These are phyloP conservation scores for Parelbella ahira DNA, from an alignment of 2,888 invertebrate species.

Conservation along the genomic window DNA sequence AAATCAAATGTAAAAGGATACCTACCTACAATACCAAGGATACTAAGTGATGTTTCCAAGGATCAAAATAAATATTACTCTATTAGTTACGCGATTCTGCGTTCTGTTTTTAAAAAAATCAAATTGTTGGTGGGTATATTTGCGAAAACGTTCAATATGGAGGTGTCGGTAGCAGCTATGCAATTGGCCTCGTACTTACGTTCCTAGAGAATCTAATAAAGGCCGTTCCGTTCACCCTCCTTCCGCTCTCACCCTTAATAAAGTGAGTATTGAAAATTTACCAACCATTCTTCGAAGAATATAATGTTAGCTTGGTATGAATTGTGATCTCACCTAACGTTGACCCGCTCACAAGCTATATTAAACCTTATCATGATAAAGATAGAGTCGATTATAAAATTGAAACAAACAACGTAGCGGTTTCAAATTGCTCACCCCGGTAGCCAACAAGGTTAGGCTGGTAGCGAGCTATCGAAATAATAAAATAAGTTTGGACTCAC, in stretches of 20 bases:
- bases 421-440: slow-evolving; percentile 46
- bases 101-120: no score
- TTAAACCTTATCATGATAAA: slow-evolving; percentile 30
- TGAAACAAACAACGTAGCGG: slow-evolving; percentile 16
- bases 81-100: no score
- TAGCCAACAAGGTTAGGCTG: slow-evolving; percentile 44
- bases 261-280: slow-evolving; percentile 82
- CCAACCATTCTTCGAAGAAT: slow-evolving; percentile 77
- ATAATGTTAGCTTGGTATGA: slow-evolving; percentile 70
- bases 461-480: slow-evolving; percentile 48
- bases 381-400: slow-evolving; percentile 28
- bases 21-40: no score
- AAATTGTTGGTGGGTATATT: no score
- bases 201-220: slow-evolving; percentile 78
- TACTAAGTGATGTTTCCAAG: no score
- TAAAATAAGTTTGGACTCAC: slow-evolving; percentile 55
- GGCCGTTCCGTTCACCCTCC: slow-evolving; percentile 67
- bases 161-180: slow-evolving; percentile 58
- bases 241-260: slow-evolving; percentile 72
- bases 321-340: slow-evolving; percentile 54
- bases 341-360: slow-evolving; percentile 29
- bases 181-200: slow-evolving; percentile 58
- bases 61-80: no score
- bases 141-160: slow-evolving; percentile 51
- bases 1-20: no score